Conservation (phyloP, 2,113 vertebrate genomes). For the Crotalus tigris region DNA sequence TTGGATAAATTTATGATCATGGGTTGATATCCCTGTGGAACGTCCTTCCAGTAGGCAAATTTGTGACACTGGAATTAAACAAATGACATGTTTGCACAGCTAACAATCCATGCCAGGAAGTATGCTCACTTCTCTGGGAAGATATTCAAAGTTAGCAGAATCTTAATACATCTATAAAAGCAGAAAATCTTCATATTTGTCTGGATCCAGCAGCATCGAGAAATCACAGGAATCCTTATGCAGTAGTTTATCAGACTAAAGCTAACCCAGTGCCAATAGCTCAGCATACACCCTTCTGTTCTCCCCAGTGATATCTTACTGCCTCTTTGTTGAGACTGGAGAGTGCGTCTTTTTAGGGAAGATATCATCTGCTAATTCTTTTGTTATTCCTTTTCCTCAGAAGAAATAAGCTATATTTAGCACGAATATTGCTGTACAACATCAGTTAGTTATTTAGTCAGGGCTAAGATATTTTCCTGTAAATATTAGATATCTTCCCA, state of each 20-base stretch:
- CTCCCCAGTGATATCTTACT: constrained; percentile 1
- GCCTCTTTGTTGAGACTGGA: background rate
- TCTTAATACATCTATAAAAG: background rate
- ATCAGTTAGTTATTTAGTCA: constrained; percentile 21
- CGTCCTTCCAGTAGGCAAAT: background rate
- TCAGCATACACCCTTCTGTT: constrained; percentile 5
- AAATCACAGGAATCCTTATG: background rate
- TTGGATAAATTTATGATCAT: background rate
- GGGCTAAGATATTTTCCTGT: constrained; percentile 26
- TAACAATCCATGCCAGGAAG: background rate
- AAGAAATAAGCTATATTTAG: background rate
- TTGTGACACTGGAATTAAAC: background rate
- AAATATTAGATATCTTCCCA: background rate
- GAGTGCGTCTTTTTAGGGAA: background rate
- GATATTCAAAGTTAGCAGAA: background rate
- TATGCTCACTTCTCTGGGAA: background rate
- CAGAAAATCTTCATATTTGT: background rate
- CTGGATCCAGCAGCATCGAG: background rate
- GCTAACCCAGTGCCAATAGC: background rate
- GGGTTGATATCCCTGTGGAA: background rate
- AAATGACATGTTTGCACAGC: background rate
- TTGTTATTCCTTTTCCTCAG: background rate
- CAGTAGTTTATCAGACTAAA: background rate
- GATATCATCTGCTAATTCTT: background rate
- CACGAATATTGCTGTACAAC: background rate